A percentile compares a stretch with the other conserved stretches of the same genome.
Evolutionary conservation across 2,113 vertebrate species (phyloP).

Genomic region (Colinus virginianus): DNA sequence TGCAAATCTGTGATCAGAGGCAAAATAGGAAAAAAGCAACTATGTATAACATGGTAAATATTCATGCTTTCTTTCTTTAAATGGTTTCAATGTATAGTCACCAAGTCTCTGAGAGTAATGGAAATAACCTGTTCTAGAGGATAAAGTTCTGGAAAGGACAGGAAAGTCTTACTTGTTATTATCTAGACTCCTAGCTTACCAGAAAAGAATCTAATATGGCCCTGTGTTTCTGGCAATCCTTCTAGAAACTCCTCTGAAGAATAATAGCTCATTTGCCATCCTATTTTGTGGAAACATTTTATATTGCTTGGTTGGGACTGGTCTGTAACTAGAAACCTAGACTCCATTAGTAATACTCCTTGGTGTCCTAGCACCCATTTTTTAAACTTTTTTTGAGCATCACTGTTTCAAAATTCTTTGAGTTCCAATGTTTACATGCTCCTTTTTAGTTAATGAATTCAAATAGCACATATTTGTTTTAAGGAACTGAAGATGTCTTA

Average conservation of each 20-base stretch:
- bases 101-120: not conserved
- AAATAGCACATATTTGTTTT: not conserved
- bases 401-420: not conserved
- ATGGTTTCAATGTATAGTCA: not conserved
- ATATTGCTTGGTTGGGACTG: not conserved
- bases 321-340: not conserved
- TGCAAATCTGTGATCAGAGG: not conserved
- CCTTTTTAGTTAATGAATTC: not conserved
- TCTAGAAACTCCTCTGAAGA: not conserved
- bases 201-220: not conserved
- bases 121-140: not conserved
- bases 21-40: slow-evolving; percentile 2
- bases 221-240: not conserved
- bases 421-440: not conserved
- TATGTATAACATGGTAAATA: not conserved
- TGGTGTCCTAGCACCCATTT: not conserved
- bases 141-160: not conserved
- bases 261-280: not conserved
- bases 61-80: not conserved
- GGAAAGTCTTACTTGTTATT: not conserved
- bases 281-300: not conserved
- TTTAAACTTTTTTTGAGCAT: not conserved
- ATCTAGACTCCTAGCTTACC: not conserved
- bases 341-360: not conserved
- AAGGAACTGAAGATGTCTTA: not conserved